Base-by-base conservation (phyloP, 1,140 invertebrate species). In the Drosophila pandora region DNA sequence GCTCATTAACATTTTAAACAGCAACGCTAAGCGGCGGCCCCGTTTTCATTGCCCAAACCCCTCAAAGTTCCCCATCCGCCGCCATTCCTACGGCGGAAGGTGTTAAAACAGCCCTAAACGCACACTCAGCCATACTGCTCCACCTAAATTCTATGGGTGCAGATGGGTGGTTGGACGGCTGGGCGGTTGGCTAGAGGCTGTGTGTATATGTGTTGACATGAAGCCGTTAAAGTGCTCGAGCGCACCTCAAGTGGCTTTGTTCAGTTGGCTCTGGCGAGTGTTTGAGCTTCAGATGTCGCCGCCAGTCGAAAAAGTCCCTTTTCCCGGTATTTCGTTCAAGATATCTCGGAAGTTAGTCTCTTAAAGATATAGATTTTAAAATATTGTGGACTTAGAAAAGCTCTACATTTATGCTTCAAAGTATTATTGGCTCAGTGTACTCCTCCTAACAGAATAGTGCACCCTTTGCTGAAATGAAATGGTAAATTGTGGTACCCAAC, bases 1-100 rank as follows among this genome's bases (percentile, higher is more conserved):
- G 83, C 83, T 88, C 83, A 88, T 88, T 88, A 88, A 88, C 83
- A 88, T 88, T 88, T 88, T 88, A 88, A 88, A 88, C 83, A 88
- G 83, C 83, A 79, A 68, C 60, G 79, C 76, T 89, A 89, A 88
- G 79, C 84, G 83, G 62, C 70, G 70, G 49, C 65, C 41, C 54
- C 67, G 65, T 53, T 76, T 70, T 37, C 69, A 71, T 72, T 56
- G 30, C 48, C 48, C 28, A 34, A 8, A 43, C 13, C 17, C 22
- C 41, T n/a, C 8, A 9, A 6, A 2, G 8, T 22, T 25, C 30
- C 10, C 2, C 53, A 13, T 30, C 8, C 8, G 39, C 21, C 23
- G 9, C 63, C 53, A 53, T 12, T 55, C 37, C 37, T 9, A n/a
- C 21, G 50, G 59, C 72, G 75, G 69, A 77, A 89, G 84, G 83